Evolutionary conservation across 2,797 vertebrate species (phyloP).

Genomic region (Danio tinwini): DNA sequence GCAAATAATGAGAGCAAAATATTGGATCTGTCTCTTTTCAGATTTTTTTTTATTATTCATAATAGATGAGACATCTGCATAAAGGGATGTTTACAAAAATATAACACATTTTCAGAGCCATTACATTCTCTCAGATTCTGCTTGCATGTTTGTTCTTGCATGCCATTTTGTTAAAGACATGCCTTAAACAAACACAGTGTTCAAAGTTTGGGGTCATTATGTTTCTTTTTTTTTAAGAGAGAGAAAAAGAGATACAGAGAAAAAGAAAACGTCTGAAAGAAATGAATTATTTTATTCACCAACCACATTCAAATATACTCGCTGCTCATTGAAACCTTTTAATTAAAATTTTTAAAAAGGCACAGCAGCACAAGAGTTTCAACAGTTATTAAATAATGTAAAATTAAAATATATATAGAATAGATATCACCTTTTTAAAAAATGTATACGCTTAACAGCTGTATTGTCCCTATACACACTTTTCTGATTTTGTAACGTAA

Average conservation of each 20-base stretch:
- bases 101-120: neutral
- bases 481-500: too few relatives aligned
- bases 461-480: too few relatives aligned
- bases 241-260: too few relatives aligned
- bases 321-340: too few relatives aligned
- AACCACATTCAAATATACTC: neutral
- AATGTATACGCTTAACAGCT: too few relatives aligned
- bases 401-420: too few relatives aligned
- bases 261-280: neutral
- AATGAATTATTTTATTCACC: neutral
- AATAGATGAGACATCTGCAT: neutral
- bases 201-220: neutral
- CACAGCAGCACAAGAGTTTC: too few relatives aligned
- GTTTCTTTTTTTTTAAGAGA: neutral
- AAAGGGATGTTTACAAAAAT: neutral
- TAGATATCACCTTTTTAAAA: too few relatives aligned
- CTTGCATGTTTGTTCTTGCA: neutral
- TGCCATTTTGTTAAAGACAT: neutral
- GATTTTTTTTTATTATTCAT: neutral
- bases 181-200: neutral
- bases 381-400: too few relatives aligned
- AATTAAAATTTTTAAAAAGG: too few relatives aligned
- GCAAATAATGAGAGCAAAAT: neutral
- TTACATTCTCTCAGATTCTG: neutral
- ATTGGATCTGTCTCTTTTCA: too few relatives aligned